Evolutionary conservation across 2,113 vertebrate genomes (phyloP), one percentile per base, ranked within the genome.

Genomic region (Cavia porcellus): DNA sequence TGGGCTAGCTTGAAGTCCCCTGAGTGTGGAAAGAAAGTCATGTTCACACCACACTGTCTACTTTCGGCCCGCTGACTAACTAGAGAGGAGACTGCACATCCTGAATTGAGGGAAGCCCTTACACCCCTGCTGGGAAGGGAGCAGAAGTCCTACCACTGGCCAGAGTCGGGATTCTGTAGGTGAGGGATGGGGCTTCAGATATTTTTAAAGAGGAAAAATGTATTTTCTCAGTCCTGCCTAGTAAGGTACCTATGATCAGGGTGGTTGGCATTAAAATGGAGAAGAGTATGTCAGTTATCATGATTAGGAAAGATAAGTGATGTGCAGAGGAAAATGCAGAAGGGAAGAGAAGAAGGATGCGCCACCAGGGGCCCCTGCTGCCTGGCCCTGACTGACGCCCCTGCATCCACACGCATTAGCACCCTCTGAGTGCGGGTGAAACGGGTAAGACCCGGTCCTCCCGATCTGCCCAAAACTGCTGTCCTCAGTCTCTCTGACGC

Each of bases 391-490:
- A 8, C 74, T 28, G 47, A 8, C 13, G 9, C 15, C 42, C 59
- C 66, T 0, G 20, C 3, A 0, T 32, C 35, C 79, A 95, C 15
- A 9, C 59, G 1, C 24, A 8, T 19, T 4, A 28, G n/a, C 28
- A 61, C 11, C n/a, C 62, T 82, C 61, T 12, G 32, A 38, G 50
- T 50, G 24, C 24, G 6, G 75, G 15, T n/a, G 22, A 77, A 59
- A 66, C 62, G 35, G 47, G 47, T 8, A 0, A 50, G 82, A 15
- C 32, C 30, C 14, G 1, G 19, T 30, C 45, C 42, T 55, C 35
- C 57, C 5, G 0, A 5, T 22, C 0, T 19, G 35, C 45, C 55
- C 81, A 10, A 13, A 64, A 20, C 0, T 38, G 59, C n/a, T 83
- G 19, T 77, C 42, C 35, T 59, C 3, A n/a, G 15, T 19, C 77